Percentiles rank a stretch among this genome's conserved stretches.
phyloP scores from a whole-genome alignment of 2,797 vertebrate genomes.

The Ambastaia sidthimunki region DNA sequence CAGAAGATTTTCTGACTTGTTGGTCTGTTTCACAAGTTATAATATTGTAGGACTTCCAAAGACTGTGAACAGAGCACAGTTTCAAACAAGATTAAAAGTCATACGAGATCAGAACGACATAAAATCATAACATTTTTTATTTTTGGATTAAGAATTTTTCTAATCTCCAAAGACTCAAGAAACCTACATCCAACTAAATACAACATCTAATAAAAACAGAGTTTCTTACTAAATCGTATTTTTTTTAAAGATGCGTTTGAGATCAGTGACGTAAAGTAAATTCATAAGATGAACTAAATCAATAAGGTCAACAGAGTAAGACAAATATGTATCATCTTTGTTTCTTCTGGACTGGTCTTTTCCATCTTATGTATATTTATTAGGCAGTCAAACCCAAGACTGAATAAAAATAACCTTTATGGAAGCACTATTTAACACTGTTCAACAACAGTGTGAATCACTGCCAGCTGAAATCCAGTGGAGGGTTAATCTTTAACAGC shows the following conservation, averaged over 20 bases:
- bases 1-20: too few species aligned
- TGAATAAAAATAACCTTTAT: neutral
- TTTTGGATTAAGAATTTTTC: neutral
- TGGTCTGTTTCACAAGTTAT: too few species aligned
- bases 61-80: neutral
- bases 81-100: neutral
- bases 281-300: neutral
- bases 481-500: conserved; percentile 27
- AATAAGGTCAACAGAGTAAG: neutral
- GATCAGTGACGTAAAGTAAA: neutral
- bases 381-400: neutral
- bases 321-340: neutral
- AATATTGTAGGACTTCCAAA: neutral
- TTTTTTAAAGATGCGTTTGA: neutral
- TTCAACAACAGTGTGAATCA: conserved; percentile 58
- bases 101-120: too few species aligned
- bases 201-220: neutral
- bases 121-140: neutral
- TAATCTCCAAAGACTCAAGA: neutral
- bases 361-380: neutral
- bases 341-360: neutral
- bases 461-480: conserved; percentile 20
- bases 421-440: neutral
- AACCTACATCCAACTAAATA: neutral
- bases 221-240: neutral